Percentiles rank a stretch among this genome's conserved stretches.
phyloP scores from a whole-genome alignment of 2,888 invertebrate species.

The Periphyllus acericola region DNA sequence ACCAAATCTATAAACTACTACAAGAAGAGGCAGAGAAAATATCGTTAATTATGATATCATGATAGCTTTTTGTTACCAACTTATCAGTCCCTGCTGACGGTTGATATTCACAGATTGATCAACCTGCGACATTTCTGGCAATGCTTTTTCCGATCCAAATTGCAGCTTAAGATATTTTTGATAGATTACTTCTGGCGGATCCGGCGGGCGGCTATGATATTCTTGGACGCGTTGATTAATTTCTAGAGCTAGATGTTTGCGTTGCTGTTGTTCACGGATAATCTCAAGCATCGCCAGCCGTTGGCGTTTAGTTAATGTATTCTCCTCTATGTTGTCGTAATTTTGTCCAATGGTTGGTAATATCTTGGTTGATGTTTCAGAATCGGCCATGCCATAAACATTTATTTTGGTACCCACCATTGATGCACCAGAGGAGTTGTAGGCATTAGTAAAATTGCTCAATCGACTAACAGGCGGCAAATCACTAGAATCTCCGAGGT shows the following conservation, averaged over 20 bases:
- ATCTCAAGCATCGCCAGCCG: background rate
- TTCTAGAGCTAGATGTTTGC: background rate
- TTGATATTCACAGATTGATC: background rate
- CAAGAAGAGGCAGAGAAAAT: background rate
- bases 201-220: background rate
- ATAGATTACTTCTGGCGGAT: background rate
- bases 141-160: background rate
- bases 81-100: background rate
- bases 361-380: too few species aligned
- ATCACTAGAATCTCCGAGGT: too few species aligned
- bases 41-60: background rate
- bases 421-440: background rate
- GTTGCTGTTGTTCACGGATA: background rate
- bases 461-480: conserved; percentile 17
- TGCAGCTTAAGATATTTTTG: conserved; percentile 2
- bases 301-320: background rate
- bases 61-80: background rate
- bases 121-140: background rate
- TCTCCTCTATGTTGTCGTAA: background rate
- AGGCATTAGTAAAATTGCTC: background rate
- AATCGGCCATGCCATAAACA: too few species aligned
- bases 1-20: background rate
- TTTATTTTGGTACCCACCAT: too few species aligned
- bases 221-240: background rate
- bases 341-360: background rate